phyloP scores from a whole-genome alignment of 2,797 vertebrate species.

The Urocyon cinereoargenteus region DNA sequence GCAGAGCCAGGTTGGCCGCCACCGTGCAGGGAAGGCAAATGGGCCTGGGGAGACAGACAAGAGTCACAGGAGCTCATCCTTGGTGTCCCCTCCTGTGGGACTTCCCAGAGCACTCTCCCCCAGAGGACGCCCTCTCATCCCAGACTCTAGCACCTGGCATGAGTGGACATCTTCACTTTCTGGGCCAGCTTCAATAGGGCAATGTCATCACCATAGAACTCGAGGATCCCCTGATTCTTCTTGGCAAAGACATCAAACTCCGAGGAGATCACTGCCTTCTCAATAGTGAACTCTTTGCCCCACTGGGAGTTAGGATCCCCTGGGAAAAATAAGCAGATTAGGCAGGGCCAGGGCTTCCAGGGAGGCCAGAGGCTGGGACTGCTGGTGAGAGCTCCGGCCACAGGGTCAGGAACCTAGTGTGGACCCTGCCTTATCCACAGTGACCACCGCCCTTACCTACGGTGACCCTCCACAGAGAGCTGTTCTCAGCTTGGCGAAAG shows the following conservation, averaged over 20 bases:
- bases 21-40: slow-evolving; percentile 93
- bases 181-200: slow-evolving; percentile 88
- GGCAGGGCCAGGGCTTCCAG: background rate
- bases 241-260: slow-evolving; percentile 87
- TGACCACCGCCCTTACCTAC: slow-evolving; percentile 77
- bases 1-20: slow-evolving; percentile 91
- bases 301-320: slow-evolving; percentile 69
- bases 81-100: background rate
- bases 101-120: background rate
- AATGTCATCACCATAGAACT: slow-evolving; percentile 94
- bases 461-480: slow-evolving; percentile 71
- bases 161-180: slow-evolving; percentile 87
- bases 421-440: slow-evolving; percentile 75
- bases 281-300: slow-evolving; percentile 61
- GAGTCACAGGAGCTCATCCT: background rate
- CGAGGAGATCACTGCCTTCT: slow-evolving; percentile 79
- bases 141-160: slow-evolving; percentile 86
- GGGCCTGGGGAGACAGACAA: slow-evolving; percentile 85
- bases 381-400: background rate
- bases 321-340: slow-evolving; percentile 19
- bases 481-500: slow-evolving; percentile 81
- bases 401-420: background rate
- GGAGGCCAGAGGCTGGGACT: background rate
- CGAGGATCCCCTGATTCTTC: slow-evolving; percentile 85
- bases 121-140: background rate